These are phyloP conservation scores for Siniperca obscura DNA, from an alignment of 2,797 vertebrate genomes.

Conservation along the genomic window DNA sequence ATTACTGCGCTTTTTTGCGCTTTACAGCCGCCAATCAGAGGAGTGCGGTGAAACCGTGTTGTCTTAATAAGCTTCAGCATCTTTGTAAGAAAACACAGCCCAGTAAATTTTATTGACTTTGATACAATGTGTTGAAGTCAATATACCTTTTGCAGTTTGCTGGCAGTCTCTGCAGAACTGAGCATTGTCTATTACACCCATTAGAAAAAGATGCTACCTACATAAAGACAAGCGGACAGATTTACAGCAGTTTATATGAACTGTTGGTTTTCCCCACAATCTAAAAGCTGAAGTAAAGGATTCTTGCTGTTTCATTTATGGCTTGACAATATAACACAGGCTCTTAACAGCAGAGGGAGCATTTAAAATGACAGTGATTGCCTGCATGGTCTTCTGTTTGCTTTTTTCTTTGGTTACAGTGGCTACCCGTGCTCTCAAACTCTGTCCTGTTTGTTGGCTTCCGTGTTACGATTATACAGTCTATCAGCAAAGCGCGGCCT, in stretches of 20 bases:
- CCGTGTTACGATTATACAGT: slow-evolving; percentile 41
- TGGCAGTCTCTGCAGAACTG: slow-evolving; percentile 15
- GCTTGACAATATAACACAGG: slow-evolving; percentile 42
- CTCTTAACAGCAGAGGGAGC: slow-evolving; percentile 51
- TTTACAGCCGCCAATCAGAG: background rate
- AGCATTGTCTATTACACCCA: slow-evolving; percentile 29
- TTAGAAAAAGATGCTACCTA: slow-evolving; percentile 48
- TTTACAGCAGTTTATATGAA: slow-evolving; percentile 51
- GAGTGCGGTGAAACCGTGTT: background rate
- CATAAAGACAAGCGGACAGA: slow-evolving; percentile 49
- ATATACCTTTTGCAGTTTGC: slow-evolving; percentile 30
- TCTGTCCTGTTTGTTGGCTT: slow-evolving; percentile 54
- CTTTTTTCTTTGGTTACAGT: slow-evolving; percentile 15
- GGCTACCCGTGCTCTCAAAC: slow-evolving; percentile 30
- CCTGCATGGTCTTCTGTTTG: slow-evolving; percentile 18
- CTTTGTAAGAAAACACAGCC: slow-evolving; percentile 16
- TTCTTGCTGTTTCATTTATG: slow-evolving; percentile 52
- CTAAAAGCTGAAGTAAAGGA: slow-evolving; percentile 52
- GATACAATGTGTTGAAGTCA: slow-evolving; percentile 29
- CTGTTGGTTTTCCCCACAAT: slow-evolving; percentile 35
- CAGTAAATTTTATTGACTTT: slow-evolving; percentile 32
- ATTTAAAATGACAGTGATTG: slow-evolving; percentile 55
- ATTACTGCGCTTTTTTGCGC: background rate
- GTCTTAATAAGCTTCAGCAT: slow-evolving; percentile 20
- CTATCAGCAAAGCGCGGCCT: slow-evolving; percentile 31